Evolutionary conservation across 2,113 vertebrate genomes (phyloP).

Genomic region (Alligator mississippiensis): DNA sequence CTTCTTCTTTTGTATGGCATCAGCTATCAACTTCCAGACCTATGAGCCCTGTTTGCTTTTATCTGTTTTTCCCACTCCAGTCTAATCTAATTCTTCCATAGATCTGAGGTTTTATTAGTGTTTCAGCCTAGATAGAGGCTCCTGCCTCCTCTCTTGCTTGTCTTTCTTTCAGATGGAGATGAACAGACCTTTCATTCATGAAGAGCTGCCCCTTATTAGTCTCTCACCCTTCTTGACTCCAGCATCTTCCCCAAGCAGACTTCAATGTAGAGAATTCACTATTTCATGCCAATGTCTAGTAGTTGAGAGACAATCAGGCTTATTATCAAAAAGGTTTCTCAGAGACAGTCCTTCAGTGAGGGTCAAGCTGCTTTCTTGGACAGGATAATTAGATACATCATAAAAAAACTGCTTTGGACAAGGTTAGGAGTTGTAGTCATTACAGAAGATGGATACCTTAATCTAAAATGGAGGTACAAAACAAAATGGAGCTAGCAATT

Average conservation of each 20-base stretch:
- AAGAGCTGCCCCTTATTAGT: neutral
- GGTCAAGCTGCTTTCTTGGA: accelerated
- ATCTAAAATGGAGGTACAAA: neutral
- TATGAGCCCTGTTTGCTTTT: too few relatives aligned
- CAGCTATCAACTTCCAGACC: too few relatives aligned
- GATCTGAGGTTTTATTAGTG: too few relatives aligned
- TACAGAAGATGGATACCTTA: neutral
- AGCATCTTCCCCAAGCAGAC: neutral
- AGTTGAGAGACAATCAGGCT: neutral
- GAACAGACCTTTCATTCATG: neutral
- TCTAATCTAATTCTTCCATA: too few relatives aligned
- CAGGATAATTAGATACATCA: too few relatives aligned
- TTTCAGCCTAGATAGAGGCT: neutral
- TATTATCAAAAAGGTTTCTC: neutral
- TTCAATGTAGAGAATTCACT: neutral
- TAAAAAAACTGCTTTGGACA: neutral
- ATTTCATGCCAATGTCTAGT: neutral
- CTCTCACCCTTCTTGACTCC: too few relatives aligned
- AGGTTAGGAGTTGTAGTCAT: neutral
- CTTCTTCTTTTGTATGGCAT: too few relatives aligned
- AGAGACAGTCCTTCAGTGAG: neutral
- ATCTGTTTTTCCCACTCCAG: too few relatives aligned
- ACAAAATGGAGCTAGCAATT: neutral
- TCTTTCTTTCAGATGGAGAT: neutral
- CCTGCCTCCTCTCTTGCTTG: neutral